These are phyloP conservation scores for Spilosoma lubricipeda DNA, from an alignment of 2,888 invertebrate genomes.

Conservation along the genomic window DNA sequence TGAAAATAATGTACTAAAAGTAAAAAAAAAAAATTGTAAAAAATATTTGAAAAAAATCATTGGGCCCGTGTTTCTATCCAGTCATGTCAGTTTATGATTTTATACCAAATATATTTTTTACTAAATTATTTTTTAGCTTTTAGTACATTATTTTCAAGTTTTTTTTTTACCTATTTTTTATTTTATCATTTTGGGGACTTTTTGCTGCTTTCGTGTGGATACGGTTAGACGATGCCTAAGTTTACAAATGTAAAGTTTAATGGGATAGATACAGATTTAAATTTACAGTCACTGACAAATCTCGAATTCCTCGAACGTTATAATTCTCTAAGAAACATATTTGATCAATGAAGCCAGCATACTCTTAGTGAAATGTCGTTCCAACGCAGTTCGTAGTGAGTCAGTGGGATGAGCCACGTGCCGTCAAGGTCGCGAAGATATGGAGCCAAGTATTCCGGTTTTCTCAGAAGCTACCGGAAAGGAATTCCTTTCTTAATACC, in stretches of 20 bases:
- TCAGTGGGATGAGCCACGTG: conserved; percentile 62
- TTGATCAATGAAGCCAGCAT: conserved; percentile 27
- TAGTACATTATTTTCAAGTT: no score
- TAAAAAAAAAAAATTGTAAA: no score
- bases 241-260: background rate
- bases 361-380: conserved; percentile 25
- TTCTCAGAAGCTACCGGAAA: conserved; percentile 56
- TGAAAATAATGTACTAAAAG: no score
- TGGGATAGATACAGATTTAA: background rate
- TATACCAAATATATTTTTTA: no score
- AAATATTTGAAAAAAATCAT: no score
- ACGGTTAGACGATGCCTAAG: background rate
- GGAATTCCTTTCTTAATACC: conserved; percentile 56
- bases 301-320: background rate
- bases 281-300: background rate
- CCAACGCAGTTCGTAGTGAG: conserved; percentile 43
- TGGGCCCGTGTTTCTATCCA: no score
- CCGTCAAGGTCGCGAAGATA: conserved; percentile 49
- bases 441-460: conserved; percentile 68
- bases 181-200: background rate
- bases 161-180: no score
- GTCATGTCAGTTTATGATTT: no score
- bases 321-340: background rate
- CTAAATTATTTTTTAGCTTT: no score
- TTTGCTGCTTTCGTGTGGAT: background rate